phyloP scores from a whole-genome alignment of 2,113 vertebrate genomes.

The Corydoras sp. region DNA sequence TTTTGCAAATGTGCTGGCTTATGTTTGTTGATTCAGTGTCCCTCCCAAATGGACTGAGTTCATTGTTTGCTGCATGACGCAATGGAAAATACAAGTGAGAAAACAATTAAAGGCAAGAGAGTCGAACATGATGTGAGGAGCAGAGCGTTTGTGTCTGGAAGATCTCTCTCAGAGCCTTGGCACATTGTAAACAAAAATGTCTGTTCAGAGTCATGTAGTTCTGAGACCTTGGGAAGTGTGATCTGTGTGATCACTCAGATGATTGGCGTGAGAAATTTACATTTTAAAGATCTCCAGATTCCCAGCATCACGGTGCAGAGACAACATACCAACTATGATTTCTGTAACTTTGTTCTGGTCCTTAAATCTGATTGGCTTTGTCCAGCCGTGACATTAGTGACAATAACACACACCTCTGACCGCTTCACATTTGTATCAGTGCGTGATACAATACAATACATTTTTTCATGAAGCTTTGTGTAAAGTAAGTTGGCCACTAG shows the following conservation, averaged over 20 bases:
- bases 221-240: no score
- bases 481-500: no score
- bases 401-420: no score
- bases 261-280: slow-evolving; percentile 39
- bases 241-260: no score
- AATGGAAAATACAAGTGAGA: slow-evolving; percentile 49
- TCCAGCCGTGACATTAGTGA: no score
- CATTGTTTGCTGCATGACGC: slow-evolving; percentile 37
- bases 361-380: no score
- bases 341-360: no score
- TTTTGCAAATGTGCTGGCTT: neutral
- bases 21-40: slow-evolving; percentile 48
- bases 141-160: slow-evolving; percentile 37
- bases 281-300: slow-evolving; percentile 40
- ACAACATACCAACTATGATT: slow-evolving; percentile 10
- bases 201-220: no score
- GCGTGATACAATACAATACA: no score
- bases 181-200: slow-evolving; percentile 49
- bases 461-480: no score
- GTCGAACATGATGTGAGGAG: slow-evolving; percentile 49
- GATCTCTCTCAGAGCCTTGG: slow-evolving; percentile 10
- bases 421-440: no score
- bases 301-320: slow-evolving; percentile 51
- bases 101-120: slow-evolving; percentile 50
- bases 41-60: slow-evolving; percentile 21